phyloP scores from a whole-genome alignment of 1,140 invertebrate genomes.

The Pseudomyrmex dendroicus region DNA sequence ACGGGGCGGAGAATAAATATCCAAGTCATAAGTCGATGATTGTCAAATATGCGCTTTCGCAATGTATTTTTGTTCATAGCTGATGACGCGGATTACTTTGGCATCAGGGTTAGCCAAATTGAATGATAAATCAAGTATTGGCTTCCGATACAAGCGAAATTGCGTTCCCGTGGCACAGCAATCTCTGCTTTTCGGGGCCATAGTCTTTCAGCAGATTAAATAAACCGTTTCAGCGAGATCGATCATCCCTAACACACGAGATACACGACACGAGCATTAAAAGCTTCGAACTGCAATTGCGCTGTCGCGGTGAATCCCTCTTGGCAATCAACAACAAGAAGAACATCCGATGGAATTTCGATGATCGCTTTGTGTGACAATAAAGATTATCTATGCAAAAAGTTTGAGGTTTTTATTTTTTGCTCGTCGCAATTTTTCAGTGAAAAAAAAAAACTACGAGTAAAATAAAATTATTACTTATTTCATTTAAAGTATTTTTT shows the following conservation, averaged over 20 bases:
- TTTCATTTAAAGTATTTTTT: too few species aligned
- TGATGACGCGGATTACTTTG: conserved; percentile 43
- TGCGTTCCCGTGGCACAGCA: conserved; percentile 52
- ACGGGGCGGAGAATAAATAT: conserved; percentile 1
- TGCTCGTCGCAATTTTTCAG: too few species aligned
- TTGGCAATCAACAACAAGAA: not conserved
- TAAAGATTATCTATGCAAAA: too few species aligned
- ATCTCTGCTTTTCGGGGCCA: conserved; percentile 43
- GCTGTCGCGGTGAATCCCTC: not conserved
- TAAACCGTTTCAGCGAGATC: conserved; percentile 38
- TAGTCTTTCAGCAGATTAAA: conserved; percentile 52
- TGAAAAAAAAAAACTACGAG: too few species aligned
- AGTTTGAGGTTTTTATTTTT: too few species aligned
- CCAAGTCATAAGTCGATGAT: conserved; percentile 45
- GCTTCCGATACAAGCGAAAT: conserved; percentile 55
- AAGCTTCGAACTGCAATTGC: conserved; percentile 2
- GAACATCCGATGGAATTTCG: too few species aligned
- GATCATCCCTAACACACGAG: conserved; percentile 12
- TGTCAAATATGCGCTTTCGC: conserved; percentile 34
- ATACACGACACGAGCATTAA: not conserved
- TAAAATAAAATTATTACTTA: too few species aligned
- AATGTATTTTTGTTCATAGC: conserved; percentile 31
- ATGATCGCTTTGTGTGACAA: not conserved
- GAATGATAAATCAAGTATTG: conserved; percentile 61
- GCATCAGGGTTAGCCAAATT: conserved; percentile 47